These are phyloP conservation scores for Stenodera caucasica DNA, from an alignment of 2,888 invertebrate genomes.

Conservation along the genomic window DNA sequence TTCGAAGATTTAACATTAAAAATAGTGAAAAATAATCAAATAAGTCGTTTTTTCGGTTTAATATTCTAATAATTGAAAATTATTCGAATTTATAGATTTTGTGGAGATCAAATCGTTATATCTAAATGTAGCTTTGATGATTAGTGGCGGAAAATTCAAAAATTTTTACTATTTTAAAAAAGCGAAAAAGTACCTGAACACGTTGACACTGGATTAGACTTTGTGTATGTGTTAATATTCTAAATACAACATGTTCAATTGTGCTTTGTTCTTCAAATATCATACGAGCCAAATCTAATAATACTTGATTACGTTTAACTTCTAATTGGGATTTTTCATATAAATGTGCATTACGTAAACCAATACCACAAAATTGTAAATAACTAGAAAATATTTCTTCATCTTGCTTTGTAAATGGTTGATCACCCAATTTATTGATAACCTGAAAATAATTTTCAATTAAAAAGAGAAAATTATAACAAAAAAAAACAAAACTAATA, in stretches of 20 bases:
- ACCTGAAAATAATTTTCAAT: too few relatives aligned
- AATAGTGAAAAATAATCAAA: too few relatives aligned
- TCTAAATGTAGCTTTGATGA: not conserved
- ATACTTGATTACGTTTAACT: slow-evolving; percentile 92
- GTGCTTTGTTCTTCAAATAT: slow-evolving; percentile 97
- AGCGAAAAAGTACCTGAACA: slow-evolving; percentile 77
- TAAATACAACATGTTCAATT: slow-evolving; percentile 90
- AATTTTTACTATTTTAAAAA: not conserved
- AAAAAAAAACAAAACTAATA: not conserved
- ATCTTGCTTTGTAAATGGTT: slow-evolving; percentile 82
- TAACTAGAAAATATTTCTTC: slow-evolving; percentile 90
- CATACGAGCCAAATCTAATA: slow-evolving; percentile 92
- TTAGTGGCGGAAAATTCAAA: not conserved
- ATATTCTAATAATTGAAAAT: too few relatives aligned
- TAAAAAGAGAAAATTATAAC: slow-evolving; percentile 21
- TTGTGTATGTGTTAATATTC: slow-evolving; percentile 92
- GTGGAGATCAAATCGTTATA: too few relatives aligned
- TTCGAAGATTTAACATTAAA: too few relatives aligned
- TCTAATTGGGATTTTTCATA: slow-evolving; percentile 94
- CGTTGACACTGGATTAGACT: slow-evolving; percentile 92
- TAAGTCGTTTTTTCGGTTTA: too few relatives aligned
- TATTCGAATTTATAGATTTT: too few relatives aligned
- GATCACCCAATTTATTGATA: slow-evolving; percentile 86
- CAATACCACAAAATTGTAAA: slow-evolving; percentile 95
- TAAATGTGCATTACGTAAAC: slow-evolving; percentile 91